A percentile compares a stretch with the other conserved stretches of the same genome.
Conservation (phyloP, 2,888 invertebrate species). For the Acronicta psi region DNA sequence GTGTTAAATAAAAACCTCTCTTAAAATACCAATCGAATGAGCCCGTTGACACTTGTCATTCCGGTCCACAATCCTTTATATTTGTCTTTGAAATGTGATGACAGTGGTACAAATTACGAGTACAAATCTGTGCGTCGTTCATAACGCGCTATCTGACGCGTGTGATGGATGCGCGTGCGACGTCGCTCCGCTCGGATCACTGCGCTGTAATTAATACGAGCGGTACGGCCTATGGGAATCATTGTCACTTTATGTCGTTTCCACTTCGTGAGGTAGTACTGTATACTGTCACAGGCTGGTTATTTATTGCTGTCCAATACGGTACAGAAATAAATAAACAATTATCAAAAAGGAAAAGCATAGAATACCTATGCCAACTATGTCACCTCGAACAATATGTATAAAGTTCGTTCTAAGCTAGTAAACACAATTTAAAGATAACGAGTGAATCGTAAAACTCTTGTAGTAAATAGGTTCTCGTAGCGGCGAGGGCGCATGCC, state of each 20-base stretch:
- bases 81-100: constrained; percentile 90
- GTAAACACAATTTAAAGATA: constrained; percentile 81
- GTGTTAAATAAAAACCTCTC: constrained; percentile 87
- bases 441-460: constrained; percentile 85
- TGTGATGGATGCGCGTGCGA: constrained; percentile 83
- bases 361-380: constrained; percentile 46
- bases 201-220: constrained; percentile 86
- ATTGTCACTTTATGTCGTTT: constrained; percentile 82
- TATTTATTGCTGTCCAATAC: constrained; percentile 72
- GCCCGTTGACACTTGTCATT: constrained; percentile 87
- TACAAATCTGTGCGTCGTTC: constrained; percentile 88
- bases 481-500: constrained; percentile 62
- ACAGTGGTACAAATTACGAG: constrained; percentile 89
- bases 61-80: constrained; percentile 88
- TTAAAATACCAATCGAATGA: constrained; percentile 87
- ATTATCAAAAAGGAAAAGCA: constrained; percentile 61
- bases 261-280: constrained; percentile 78
- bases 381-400: constrained; percentile 45
- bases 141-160: constrained; percentile 85
- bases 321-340: constrained; percentile 70
- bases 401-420: constrained; percentile 57
- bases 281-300: constrained; percentile 74
- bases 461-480: constrained; percentile 80
- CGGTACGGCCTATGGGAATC: constrained; percentile 80
- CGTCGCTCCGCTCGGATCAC: constrained; percentile 74